Base-by-base conservation (phyloP, 2,797 vertebrate genomes). In the Phrynocephalus forsythii region DNA sequence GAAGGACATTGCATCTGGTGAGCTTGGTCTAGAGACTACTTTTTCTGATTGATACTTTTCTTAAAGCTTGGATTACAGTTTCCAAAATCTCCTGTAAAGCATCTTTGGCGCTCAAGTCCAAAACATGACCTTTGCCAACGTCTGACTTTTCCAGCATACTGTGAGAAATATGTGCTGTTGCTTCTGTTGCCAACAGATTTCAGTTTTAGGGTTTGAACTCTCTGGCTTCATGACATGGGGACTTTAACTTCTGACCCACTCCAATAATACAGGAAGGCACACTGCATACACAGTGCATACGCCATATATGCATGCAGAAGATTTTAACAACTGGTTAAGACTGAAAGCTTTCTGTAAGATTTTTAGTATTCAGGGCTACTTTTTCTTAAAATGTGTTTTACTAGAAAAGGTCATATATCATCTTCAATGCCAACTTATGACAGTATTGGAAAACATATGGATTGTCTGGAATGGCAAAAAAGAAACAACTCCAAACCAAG, bases 361-460 rank as follows among this genome's bases (percentile, higher is more conserved):
- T 78, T 33, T 38, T 38, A 18, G 24, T 79, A 38, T 69, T 71
- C 6, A 68, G 77, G 18, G 56, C 30, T 56, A 79, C 30, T 56
- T 18, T 44, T 68, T n/a, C 22, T 22, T 73, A 81, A 81, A 6
- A 7, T 79, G 30, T 56, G 0, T 5, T 86, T 86, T 11, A 66
- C 15, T 81, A 56, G 69, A 75, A 86, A 81, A 86, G n/a, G 18
- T 73, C 71, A 66, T 56, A 28, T 26, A 86, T 66, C 38, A 73
- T 50, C 73, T 66, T 86, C 24, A 68, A 33, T 72, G 24, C 68
- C 63, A 80, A 80, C 67, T 78, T 22, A 60, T 69, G 30, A 69
- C 24, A 16, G 9, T 8, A 3, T 33, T 44, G 38, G 28, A 77
- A 83, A 83, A 76, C 33, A 83, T n/a, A 63, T 69, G 60, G 44